Evolutionary conservation across 2,888 invertebrate species (phyloP), one percentile per base, ranked within the genome.

Genomic region (Drymonia ruficornis): DNA sequence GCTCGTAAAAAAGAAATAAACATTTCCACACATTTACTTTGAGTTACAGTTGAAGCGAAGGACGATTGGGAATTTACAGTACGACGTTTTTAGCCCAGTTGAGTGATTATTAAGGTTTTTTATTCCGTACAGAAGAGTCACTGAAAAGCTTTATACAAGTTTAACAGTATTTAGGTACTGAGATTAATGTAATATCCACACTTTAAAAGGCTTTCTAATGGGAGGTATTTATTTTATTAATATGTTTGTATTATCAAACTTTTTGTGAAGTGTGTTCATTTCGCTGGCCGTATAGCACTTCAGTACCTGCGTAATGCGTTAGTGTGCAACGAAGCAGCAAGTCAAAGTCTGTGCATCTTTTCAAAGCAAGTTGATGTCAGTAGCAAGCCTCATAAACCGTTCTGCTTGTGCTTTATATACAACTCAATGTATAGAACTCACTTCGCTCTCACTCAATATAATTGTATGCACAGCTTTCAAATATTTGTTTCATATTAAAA

Each of bases 1-100:
- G 48, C 50, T 51, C 53, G 53, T 57, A 57, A 57, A 56, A 53
- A 45, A 5, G 53, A 49, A 49, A 51, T 57, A 52, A 51, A 53
- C 45, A 51, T 49, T 56, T 57, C 49, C 28, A 54, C 57, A 46
- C 49, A 51, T 51, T 49, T 23, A 40, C 45, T 44, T 45, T 49
- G 48, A 48, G 31, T 50, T 40, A 51, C n/a, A 40, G 48, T 19
- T n/a, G 29, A 52, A 57, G 31, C 50, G 15, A 38, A n/a, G 16
- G 16, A 16, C 40, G 40, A 48, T 45, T 50, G 40, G 23, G 16
- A 56, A 53, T 9, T 7, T 9, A 16, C 40, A 40, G 5, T 7
- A 40, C n/a, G 7, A n/a, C 4, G 1, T 36, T 13, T 36, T 36
- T 36, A 36, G 9, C 11, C 5, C 11, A 9, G 31, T 1, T 0